phyloP scores from a whole-genome alignment of 1,140 invertebrate species.

The Trachymyrmex septentrionalis region DNA sequence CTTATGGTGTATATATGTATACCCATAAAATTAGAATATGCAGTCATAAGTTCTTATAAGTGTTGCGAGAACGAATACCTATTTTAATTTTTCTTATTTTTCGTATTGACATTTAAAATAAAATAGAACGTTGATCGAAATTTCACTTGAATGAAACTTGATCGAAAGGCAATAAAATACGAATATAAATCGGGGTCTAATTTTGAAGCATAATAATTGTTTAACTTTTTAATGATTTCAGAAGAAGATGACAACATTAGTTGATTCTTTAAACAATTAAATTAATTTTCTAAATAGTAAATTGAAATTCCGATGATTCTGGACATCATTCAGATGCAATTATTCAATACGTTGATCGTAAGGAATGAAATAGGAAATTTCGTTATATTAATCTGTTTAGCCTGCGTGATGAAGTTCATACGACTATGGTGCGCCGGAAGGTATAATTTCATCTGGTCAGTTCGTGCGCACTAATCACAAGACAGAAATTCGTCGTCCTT shows the following conservation, averaged over 20 bases:
- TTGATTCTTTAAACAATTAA: not conserved
- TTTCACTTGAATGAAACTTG: too few relatives aligned
- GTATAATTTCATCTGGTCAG: conserved; percentile 40
- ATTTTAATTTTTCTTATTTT: not conserved
- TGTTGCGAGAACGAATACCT: too few relatives aligned
- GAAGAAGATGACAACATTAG: not conserved
- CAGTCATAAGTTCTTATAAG: too few relatives aligned
- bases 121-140: conserved; percentile 9
- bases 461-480: conserved; percentile 43
- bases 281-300: not conserved
- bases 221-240: not conserved
- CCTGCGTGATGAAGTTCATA: not conserved
- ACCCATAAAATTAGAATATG: too few relatives aligned
- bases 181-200: not conserved
- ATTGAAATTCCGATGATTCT: not conserved
- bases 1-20: too few relatives aligned
- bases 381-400: not conserved
- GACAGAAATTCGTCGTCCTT: conserved; percentile 30
- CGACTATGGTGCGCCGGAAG: conserved; percentile 41
- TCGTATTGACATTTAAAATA: not conserved
- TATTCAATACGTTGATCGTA: not conserved
- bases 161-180: not conserved
- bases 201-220: not conserved
- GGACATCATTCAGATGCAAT: not conserved
- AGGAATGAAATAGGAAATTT: not conserved